A percentile compares a stretch with the other conserved stretches of the same genome.
Conservation (phyloP, 2,797 vertebrate genomes). For the Echiichthys vipera region DNA sequence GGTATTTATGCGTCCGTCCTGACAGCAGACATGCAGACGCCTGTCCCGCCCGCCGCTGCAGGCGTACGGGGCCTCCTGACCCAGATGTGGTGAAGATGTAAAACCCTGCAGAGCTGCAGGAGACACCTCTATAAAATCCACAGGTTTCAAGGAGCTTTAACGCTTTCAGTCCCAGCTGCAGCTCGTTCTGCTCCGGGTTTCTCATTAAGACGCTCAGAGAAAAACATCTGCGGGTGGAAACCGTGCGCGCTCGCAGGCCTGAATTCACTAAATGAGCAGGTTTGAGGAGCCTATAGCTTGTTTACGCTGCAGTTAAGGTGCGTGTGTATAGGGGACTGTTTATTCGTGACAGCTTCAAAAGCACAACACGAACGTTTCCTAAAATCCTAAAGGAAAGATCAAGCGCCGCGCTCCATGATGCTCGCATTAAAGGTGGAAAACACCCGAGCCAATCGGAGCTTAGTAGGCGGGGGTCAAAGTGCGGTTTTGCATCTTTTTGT, state of each 20-base stretch:
- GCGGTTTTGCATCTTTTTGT: too few relatives aligned
- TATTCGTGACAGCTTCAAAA: not conserved
- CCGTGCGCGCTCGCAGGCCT: not conserved
- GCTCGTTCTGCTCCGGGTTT: slow-evolving; percentile 28
- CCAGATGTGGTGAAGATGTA: slow-evolving; percentile 60
- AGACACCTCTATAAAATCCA: slow-evolving; percentile 56
- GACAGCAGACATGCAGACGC: slow-evolving; percentile 72
- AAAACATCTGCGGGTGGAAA: slow-evolving; percentile 63
- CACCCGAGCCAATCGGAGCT: not conserved
- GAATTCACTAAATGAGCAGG: not conserved
- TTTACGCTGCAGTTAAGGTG: not conserved
- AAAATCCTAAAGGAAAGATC: too few relatives aligned
- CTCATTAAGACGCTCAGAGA: slow-evolving; percentile 48
- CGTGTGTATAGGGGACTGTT: not conserved
- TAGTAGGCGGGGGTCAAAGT: not conserved
- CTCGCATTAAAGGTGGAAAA: not conserved
- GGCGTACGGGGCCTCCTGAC: slow-evolving; percentile 64
- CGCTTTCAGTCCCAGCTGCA: slow-evolving; percentile 45
- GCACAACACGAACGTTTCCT: not conserved
- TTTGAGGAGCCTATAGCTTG: not conserved
- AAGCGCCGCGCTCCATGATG: not conserved
- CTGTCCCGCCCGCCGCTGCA: slow-evolving; percentile 52
- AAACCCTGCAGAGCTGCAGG: slow-evolving; percentile 46
- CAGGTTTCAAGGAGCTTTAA: slow-evolving; percentile 47
- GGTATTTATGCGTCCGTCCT: slow-evolving; percentile 59